Evolutionary conservation across 53 echinoderm and acorn worm species (phyloP), one percentile per base, ranked within the genome.

Genomic region (Henricia sp.): DNA sequence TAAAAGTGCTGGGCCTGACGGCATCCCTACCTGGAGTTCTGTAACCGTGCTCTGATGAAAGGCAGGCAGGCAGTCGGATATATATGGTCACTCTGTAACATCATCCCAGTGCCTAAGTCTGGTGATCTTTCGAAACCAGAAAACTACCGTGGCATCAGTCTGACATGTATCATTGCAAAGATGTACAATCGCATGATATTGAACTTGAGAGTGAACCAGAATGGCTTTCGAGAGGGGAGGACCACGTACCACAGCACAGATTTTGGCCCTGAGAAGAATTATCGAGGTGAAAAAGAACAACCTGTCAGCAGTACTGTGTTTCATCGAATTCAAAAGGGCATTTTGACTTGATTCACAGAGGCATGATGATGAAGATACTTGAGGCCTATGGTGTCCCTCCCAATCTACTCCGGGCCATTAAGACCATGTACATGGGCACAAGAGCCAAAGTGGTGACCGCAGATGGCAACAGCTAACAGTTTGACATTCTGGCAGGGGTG

Each of bases 121-220:
- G 71, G 84, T 23, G 46, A 62, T 26, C 86, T 64, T 2, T 43
- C 75, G 16, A 72, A 60, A 24, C 37, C 87, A 24, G 77, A 87
- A 77, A 87, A 87, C 39, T 78, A 80, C 69, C 67, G 71, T 66
- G 82, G 76, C 2, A 86, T 86, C 77, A 86, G 87, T 25, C 85
- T 85, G 12, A 72, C 30, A 17, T 57, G 72, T 38, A 85, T 40
- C 63, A 50, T 37, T 39, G 60, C 72, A 28, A 71, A 72, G 73
- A 20, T 85, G 16, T 72, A 55, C 46, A 85, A 85, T 57, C 73
- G 63, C 44, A 37, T 68, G 39, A 17, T 68, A 11, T 42, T 68
- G 17, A 68, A 68, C 41, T 42, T 56, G 12, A 58, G 77, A 16
- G 2, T 8, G 23, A 76, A 78, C 58, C 62, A 78, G 41, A 78